Evolutionary conservation across 2,797 vertebrate species (phyloP), one percentile per base, ranked within the genome.

Genomic region (Sparus aurata): DNA sequence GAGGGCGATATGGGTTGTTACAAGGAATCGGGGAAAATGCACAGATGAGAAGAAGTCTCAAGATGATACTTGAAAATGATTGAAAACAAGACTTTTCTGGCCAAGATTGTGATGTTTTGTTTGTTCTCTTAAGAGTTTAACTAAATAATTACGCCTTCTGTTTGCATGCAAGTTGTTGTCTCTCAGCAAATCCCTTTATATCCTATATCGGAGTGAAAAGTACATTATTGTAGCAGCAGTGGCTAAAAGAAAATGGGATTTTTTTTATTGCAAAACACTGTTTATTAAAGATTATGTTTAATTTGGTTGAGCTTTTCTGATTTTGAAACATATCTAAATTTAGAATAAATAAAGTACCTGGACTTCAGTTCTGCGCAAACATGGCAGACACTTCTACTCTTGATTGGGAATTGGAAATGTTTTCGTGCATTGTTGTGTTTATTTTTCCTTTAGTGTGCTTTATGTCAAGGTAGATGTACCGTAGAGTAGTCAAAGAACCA

Each of bases 61-160:
- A 73, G 72, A 73, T 43, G 38, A 90, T 92, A 92, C 91, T 92
- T 94, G 91, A 94, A 94, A 90, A 80, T 75, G 77, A 92, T 87
- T 75, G 90, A 90, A 92, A 92, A 86, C 75, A 69, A 60, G 68
- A 65, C 27, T 38, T 63, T 61, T 52, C 53, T 73, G 62, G 80
- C 66, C 41, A 49, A 66, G 61, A 62, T 85, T 69, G 73, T 77
- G 75, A 73, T 66, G 54, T 52, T 70, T 80, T 27, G 57, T 69
- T 41, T 27, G 4, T 54, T 69, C 46, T 89, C 82, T 82, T 71
- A 27, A 57, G 69, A 74, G 64, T 80, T 85, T 81, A 16, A 73
- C 55, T 61, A 49, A 63, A 80, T 50, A 77, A 55, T 64, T 64
- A 74, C 45, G 25, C 64, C 50, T 71, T 38, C 22, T 78, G 59